Percentiles rank a stretch among this genome's conserved stretches.
These are phyloP conservation scores for Echinarachnius parma DNA, from an alignment of 53 echinoderm and acorn worm genomes.

Conservation along the genomic window DNA sequence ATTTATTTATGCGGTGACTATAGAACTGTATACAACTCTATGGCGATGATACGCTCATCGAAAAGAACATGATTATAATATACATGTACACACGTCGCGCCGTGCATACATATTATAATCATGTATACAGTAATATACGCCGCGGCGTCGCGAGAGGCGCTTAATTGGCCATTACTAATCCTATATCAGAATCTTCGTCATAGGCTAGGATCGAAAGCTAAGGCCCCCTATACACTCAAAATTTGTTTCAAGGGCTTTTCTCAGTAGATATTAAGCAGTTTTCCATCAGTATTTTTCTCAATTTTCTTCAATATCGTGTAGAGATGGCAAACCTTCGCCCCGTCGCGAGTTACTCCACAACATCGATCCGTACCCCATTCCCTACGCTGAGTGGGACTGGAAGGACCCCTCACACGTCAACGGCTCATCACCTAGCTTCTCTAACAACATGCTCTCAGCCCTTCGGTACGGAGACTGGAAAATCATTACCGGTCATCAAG, in stretches of 20 bases:
- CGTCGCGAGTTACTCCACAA: conserved; percentile 72
- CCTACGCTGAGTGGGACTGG: background rate
- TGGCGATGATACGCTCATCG: too few species aligned
- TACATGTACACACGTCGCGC: too few species aligned
- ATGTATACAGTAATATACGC: too few species aligned
- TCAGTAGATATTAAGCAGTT: background rate
- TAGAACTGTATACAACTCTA: too few species aligned
- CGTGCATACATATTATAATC: too few species aligned
- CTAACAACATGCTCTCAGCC: conserved; percentile 35
- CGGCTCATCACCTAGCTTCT: conserved; percentile 1
- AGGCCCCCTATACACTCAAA: too few species aligned
- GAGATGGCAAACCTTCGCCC: conserved; percentile 45
- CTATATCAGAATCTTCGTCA: too few species aligned
- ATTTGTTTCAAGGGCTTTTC: background rate
- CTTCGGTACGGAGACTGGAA: conserved; percentile 50
- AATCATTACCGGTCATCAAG: conserved; percentile 41
- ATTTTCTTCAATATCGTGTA: background rate
- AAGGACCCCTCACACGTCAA: background rate
- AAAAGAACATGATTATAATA: too few species aligned
- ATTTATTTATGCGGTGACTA: too few species aligned
- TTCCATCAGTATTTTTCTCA: background rate
- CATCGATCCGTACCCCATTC: conserved; percentile 59
- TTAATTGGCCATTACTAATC: too few species aligned
- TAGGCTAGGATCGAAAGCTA: too few species aligned
- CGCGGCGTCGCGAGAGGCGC: too few species aligned